Evolutionary conservation across 1,140 invertebrate species (phyloP), one percentile per base, ranked within the genome.

Genomic region (Colletes latitarsis): DNA sequence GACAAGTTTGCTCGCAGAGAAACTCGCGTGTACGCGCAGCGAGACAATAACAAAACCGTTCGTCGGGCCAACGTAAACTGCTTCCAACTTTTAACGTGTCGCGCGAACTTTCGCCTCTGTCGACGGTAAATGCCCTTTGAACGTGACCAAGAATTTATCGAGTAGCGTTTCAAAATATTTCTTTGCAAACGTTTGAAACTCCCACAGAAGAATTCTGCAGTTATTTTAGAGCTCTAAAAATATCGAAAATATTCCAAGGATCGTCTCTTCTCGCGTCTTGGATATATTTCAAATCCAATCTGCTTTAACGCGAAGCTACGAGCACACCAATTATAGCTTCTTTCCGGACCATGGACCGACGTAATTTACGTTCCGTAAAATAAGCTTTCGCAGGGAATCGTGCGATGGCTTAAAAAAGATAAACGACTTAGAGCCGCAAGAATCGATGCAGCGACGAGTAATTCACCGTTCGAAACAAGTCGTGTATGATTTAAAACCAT

Each of bases 31-130:
- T 46, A 49, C n/a, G 21, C 64, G 64, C 43, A 66, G 43, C 64
- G 43, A 66, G 8, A n/a, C 43, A 43, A 66, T 66, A 66, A 66
- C 64, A n/a, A 46, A 49, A 66, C n/a, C 64, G n/a, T 49, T 41
- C 64, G 10, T n/a, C 43, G 43, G 10, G n/a, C n/a, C 43, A 49
- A 21, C 43, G 49, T 49, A 66, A 66, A 66, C 64, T 66, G 64
- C 64, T 49, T 49, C n/a, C 17, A 66, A 66, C 43, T 66, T 66
- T 66, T 19, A 41, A 39, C 41, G 39, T 46, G 41, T n/a, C 17
- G 15, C 64, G n/a, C 43, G n/a, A 19, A 9, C 43, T 12, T 12
- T 3, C 62, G 39, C 62, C 9, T 41, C 10, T 6, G 15, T 19
- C 30, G 43, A 57, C 15, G 6, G 17, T 6, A n/a, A 17, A 57